These are phyloP conservation scores for Netta rufina DNA, from an alignment of 2,797 vertebrate species.

Conservation along the genomic window DNA sequence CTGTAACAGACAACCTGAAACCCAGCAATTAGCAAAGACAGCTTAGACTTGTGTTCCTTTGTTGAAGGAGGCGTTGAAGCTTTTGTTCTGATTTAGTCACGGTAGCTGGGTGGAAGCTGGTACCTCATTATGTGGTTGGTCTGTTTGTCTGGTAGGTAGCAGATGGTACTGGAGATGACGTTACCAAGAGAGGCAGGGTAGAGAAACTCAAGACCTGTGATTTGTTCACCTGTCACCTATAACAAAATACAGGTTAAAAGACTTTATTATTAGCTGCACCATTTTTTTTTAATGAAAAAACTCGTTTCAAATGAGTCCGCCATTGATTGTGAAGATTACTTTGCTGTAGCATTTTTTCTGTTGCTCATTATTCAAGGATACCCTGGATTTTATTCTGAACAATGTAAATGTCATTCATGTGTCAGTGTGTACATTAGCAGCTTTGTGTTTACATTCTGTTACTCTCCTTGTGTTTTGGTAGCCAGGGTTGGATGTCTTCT, in stretches of 20 bases:
- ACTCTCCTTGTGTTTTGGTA: constrained; percentile 73
- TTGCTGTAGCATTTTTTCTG: constrained; percentile 13
- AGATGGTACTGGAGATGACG: constrained; percentile 83
- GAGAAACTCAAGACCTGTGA: constrained; percentile 80
- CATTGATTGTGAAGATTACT: background rate
- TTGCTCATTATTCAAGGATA: constrained; percentile 63
- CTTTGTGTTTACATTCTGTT: constrained; percentile 77
- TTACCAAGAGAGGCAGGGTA: constrained; percentile 78
- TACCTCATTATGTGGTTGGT: constrained; percentile 82
- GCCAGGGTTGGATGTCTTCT: constrained; percentile 65
- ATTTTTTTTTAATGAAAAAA: constrained; percentile 33
- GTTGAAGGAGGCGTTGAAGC: constrained; percentile 82
- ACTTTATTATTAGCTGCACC: constrained; percentile 65
- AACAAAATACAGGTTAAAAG: constrained; percentile 77
- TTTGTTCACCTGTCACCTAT: constrained; percentile 85
- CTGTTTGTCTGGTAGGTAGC: constrained; percentile 81
- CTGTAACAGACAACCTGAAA: constrained; percentile 81
- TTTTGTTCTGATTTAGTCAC: constrained; percentile 88
- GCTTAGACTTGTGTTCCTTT: constrained; percentile 80
- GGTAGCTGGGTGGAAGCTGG: constrained; percentile 84
- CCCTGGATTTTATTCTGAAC: constrained; percentile 61
- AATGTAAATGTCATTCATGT: constrained; percentile 78
- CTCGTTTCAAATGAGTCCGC: background rate
- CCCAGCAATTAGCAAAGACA: constrained; percentile 81
- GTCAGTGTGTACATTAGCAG: constrained; percentile 75